Evolutionary conservation across 1,140 invertebrate genomes (phyloP).

Genomic region (Heliothis virescens): DNA sequence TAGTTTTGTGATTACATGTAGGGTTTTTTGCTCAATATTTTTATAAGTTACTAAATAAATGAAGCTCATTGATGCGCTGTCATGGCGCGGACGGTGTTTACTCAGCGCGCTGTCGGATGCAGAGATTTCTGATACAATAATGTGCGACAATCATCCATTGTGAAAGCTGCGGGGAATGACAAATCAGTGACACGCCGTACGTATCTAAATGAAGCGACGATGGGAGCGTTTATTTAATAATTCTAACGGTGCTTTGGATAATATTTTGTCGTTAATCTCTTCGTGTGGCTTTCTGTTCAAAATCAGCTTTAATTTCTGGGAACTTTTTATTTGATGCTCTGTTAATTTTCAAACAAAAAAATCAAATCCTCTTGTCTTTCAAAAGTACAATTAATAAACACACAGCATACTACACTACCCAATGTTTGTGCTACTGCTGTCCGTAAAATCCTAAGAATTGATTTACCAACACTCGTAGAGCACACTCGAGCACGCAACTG

Average conservation of each 20-base stretch:
- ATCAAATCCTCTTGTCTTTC: too few relatives aligned
- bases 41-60: constrained; percentile 81
- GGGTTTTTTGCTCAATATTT: constrained; percentile 70
- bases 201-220: constrained; percentile 45
- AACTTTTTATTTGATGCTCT: too few relatives aligned
- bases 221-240: constrained; percentile 24
- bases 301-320: neutral
- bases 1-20: constrained; percentile 38
- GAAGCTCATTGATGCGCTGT: constrained; percentile 76
- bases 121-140: constrained; percentile 54
- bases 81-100: constrained; percentile 66
- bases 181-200: constrained; percentile 50
- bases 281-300: neutral
- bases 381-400: neutral
- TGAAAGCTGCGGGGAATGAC: constrained; percentile 48
- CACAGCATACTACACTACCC: neutral
- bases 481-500: constrained; percentile 30
- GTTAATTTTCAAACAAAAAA: too few relatives aligned
- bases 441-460: constrained; percentile 39
- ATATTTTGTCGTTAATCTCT: neutral
- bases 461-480: constrained; percentile 26
- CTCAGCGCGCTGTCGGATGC: constrained; percentile 56
- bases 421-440: constrained; percentile 28
- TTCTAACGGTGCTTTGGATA: constrained; percentile 31
- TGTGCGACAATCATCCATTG: constrained; percentile 56